A percentile compares a stretch with the other conserved stretches of the same genome.
Evolutionary conservation across 2,113 vertebrate species (phyloP).

Genomic region (Pan troglodytes): NHGRI_mPanTro3-v2.1_pri NC_072407.2:79921001-79921500

Average conservation of each 20-base stretch:
- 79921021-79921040: neutral
- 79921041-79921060: neutral
- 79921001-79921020: neutral
- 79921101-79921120: neutral
- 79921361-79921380: constrained; percentile 30
- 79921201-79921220: neutral
- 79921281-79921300: neutral
- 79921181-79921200: constrained; percentile 1
- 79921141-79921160: neutral
- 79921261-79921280: neutral
- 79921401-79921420: neutral
- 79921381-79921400: constrained; percentile 5
- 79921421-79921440: neutral
- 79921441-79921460: neutral
- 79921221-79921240: constrained; percentile 38
- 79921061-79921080: neutral
- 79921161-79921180: neutral
- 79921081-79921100: neutral
- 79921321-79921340: neutral
- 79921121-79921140: constrained; percentile 1
- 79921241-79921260: neutral
- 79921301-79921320: constrained; percentile 1
- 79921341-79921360: constrained; percentile 23
- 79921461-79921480: constrained; percentile 25
- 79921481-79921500: neutral